These are phyloP conservation scores for Manacus vitellinus DNA, from an alignment of 2,113 vertebrate genomes.

Conservation along the genomic window DNA sequence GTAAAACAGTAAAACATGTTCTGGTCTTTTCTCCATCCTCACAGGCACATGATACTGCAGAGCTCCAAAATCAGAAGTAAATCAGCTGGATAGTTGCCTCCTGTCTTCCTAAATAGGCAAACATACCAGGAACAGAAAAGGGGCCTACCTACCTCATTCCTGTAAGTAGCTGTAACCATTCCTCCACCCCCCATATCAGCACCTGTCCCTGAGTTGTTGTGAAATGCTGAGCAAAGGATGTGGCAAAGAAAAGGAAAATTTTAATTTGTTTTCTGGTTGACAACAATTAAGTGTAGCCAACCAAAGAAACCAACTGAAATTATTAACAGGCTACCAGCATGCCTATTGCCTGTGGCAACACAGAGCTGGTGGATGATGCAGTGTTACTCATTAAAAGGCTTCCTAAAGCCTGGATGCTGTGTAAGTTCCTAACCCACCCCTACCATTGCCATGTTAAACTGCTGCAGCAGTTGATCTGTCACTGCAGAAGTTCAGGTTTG, in stretches of 20 bases:
- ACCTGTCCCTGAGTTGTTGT: background rate
- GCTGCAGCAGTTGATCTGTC: background rate
- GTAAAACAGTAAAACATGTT: background rate
- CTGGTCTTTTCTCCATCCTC: background rate
- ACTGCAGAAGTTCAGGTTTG: background rate
- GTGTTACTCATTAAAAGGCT: background rate
- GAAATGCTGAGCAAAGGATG: background rate
- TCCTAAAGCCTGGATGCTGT: background rate
- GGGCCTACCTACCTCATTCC: background rate
- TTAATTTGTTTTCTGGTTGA: background rate
- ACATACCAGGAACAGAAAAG: background rate
- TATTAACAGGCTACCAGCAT: background rate
- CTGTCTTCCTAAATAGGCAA: slow-evolving; percentile 28
- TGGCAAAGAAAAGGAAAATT: background rate
- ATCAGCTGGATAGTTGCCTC: background rate
- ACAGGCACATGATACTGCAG: background rate
- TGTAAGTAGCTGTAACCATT: background rate
- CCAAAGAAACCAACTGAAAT: background rate
- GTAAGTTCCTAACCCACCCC: background rate
- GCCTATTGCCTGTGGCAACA: background rate
- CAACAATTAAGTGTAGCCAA: background rate
- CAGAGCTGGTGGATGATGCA: background rate
- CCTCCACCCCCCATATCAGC: background rate
- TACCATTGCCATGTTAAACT: background rate
- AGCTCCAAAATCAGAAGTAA: slow-evolving; percentile 6